Evolutionary conservation across 2,888 invertebrate genomes (phyloP), one percentile per base, ranked within the genome.

Genomic region (Keiferia lycopersicella): DNA sequence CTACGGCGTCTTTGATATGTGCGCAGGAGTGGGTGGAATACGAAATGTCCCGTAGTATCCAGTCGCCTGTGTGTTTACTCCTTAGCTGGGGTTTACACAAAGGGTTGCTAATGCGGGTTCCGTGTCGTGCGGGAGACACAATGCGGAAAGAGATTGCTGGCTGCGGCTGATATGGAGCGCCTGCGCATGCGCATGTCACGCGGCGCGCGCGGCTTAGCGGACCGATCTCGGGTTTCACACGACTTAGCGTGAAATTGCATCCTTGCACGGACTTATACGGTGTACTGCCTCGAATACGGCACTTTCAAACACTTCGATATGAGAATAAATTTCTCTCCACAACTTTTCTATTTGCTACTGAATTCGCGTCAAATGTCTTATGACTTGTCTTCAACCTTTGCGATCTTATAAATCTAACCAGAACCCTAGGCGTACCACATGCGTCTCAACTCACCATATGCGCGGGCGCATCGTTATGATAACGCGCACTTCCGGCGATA

Each of bases 401-500:
- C 45, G 11, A 6, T 45, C 1, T 45, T n/a, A 45, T 45, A 45
- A 45, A n/a, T 16, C 11, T 16, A 45, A 7, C 16, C 45, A 45
- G 45, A 45, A 45, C 16, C 45, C 45, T 45, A 45, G 45, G 20
- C 10, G 20, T 22, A 22, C 14, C 26, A 53, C 22, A 53, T 53
- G 65, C 64, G 48, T 48, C 12, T 34, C 26, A 69, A 68, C 22
- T 12, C 8, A n/a, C 8, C 51, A 69, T 41, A 41, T 71, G 75
- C 77, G 73, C 73, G 69, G 74, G 76, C 74, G 75, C 77, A 72
- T 78, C 78, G 75, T 82, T 85, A 84, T 84, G 83, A 73, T 79
- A 79, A 82, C 81, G 81, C 80, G 78, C 81, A 84, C 80, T 84
- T 86, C 86, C 83, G 79, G 69, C 79, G 79, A 77, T 81, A 83